These are phyloP conservation scores for Acheta domesticus DNA, from an alignment of 2,888 invertebrate genomes.

Conservation along the genomic window DNA sequence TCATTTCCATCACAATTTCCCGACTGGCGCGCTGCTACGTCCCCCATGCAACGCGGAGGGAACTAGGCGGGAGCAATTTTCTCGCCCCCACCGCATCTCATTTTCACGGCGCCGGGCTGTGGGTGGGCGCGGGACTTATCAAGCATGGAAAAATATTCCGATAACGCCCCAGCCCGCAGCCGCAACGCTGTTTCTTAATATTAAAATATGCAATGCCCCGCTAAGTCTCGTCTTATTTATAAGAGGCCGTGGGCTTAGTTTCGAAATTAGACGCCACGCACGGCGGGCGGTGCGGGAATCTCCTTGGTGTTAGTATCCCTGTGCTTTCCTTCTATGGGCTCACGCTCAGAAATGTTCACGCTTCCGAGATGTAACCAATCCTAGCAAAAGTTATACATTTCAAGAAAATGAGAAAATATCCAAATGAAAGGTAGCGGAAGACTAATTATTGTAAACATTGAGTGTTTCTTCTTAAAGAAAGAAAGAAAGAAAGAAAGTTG, in stretches of 20 bases:
- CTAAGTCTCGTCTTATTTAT: neutral
- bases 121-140: neutral
- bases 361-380: too few relatives aligned
- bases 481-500: too few relatives aligned
- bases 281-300: neutral
- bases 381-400: too few relatives aligned
- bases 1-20: slow-evolving; percentile 18
- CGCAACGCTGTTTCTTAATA: slow-evolving; percentile 4
- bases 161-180: neutral
- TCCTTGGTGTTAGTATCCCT: neutral
- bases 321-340: too few relatives aligned
- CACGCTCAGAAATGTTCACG: too few relatives aligned
- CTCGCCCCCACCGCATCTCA: neutral
- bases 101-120: neutral
- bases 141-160: slow-evolving; percentile 18
- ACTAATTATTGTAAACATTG: too few relatives aligned
- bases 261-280: slow-evolving; percentile 7
- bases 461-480: too few relatives aligned
- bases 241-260: slow-evolving; percentile 8
- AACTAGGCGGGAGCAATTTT: neutral
- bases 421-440: too few relatives aligned
- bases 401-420: too few relatives aligned
- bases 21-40: neutral
- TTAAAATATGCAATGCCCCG: slow-evolving; percentile 1
- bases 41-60: neutral